Percentiles rank a stretch among this genome's conserved stretches.
Conservation (phyloP, 2,797 vertebrate genomes). For the Podarcis siculus region DNA sequence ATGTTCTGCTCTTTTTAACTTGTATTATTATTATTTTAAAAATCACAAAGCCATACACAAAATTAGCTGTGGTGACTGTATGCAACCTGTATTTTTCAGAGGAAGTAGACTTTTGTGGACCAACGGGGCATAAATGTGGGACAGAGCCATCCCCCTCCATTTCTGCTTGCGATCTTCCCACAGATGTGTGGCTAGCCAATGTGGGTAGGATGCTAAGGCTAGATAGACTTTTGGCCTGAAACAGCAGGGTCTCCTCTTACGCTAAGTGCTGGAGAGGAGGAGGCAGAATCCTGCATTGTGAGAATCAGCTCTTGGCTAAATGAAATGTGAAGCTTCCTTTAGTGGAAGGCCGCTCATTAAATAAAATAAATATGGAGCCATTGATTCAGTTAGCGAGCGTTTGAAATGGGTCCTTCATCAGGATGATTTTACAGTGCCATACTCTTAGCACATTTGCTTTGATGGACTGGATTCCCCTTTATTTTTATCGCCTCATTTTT, state of each 20-base stretch:
- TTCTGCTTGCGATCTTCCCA: neutral
- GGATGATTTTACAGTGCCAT: neutral
- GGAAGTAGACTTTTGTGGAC: neutral
- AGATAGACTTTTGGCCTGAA: neutral
- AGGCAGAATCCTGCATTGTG: neutral
- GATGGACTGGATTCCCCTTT: conserved; percentile 33
- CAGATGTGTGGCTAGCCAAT: neutral
- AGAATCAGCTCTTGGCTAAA: neutral
- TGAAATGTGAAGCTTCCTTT: neutral
- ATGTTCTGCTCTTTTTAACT: too few relatives aligned
- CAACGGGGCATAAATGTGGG: neutral
- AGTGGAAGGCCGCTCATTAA: neutral
- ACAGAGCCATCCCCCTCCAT: too few relatives aligned
- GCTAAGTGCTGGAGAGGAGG: too few relatives aligned
- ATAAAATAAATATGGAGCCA: neutral
- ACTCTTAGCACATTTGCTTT: conserved; percentile 27
- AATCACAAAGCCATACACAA: neutral
- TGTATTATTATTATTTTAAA: too few relatives aligned
- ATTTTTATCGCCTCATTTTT: conserved; percentile 53
- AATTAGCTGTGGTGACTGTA: neutral
- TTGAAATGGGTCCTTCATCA: neutral
- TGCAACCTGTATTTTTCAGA: neutral
- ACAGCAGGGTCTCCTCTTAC: neutral
- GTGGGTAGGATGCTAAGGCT: neutral
- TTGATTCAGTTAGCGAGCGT: neutral